These are phyloP conservation scores for Phataginus tricuspis DNA, from an alignment of 2,797 vertebrate genomes.

Conservation along the genomic window DNA sequence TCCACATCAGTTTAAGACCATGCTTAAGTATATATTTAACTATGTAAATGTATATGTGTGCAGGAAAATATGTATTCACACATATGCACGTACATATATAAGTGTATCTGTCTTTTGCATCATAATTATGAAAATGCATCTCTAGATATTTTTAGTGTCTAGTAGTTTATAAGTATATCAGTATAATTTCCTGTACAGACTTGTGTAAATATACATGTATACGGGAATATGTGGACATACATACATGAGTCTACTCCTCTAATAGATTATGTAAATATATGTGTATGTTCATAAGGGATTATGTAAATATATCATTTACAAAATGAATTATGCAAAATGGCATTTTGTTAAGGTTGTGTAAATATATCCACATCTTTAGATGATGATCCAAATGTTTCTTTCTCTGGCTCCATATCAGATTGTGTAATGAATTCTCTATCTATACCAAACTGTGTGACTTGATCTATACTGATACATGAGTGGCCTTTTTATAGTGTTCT, in stretches of 20 bases:
- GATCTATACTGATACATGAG: not conserved
- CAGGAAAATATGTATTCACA: not conserved
- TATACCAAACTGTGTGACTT: not conserved
- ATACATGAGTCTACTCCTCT: not conserved
- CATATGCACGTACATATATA: not conserved
- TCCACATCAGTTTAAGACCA: not conserved
- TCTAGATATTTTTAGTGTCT: not conserved
- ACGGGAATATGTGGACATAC: not conserved
- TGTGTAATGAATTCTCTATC: not conserved
- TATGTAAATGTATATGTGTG: not conserved
- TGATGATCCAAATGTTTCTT: not conserved
- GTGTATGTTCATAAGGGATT: not conserved
- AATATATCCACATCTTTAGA: not conserved
- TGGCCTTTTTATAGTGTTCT: not conserved
- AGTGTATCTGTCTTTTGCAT: not conserved
- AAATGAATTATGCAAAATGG: not conserved
- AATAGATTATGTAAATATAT: not conserved
- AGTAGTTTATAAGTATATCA: not conserved
- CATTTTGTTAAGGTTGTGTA: constrained; percentile 9
- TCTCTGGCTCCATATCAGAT: not conserved
- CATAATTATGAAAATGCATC: not conserved
- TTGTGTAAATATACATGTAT: not conserved
- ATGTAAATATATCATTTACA: not conserved
- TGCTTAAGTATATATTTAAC: not conserved
- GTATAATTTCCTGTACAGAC: not conserved